Base-by-base conservation (phyloP, 2,888 invertebrate genomes). In the Molanna angustata region DNA sequence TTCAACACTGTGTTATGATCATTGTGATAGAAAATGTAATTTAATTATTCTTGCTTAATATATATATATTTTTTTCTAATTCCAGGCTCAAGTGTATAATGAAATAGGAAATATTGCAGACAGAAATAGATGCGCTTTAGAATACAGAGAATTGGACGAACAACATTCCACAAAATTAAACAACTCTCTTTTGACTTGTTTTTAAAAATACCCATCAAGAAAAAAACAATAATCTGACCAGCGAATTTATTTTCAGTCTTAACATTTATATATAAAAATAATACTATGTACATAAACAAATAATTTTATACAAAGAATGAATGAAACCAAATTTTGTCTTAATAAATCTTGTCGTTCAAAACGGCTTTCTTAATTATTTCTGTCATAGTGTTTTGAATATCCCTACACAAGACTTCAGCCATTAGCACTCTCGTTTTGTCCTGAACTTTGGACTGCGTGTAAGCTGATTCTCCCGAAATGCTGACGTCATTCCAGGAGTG, bases 111-210 rank as follows among this genome's bases (percentile, higher is more conserved):
- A 84, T 64, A 76, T 78, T 11, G 73, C 79, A 1, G 85, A 90
- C 61, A 79, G 93, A 56, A 93, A 94, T 69, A 86, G 86, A 62
- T 88, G 86, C 66, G 86, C 94, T 0, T 83, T 86, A 65, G 86
- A 90, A 71, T 93, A 88, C 65, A 80, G 86, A 56, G 83, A 86
- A 60, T 74, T 92, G 45, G 87, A 90, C 67, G 82, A 83, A 61
- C 87, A 89, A 64, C 83, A 83, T 68, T 80, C 80, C 13, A 74
- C 82, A 43, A 79, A 85, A 68, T 73, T 78, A 57, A 73, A 77
- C 47, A 75, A 75, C 61, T 74, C 73, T 61, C 67, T 80, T 57
- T 68, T 80, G 39, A 75, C 78, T 55, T 76, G 76, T 68, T 76
- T 79, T 67, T 81, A 72, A 74, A 60, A 40, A 3, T 37, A 3